These are phyloP conservation scores for Cercopithecus mona DNA, from an alignment of 2,113 vertebrate genomes.

Conservation along the genomic window DNA sequence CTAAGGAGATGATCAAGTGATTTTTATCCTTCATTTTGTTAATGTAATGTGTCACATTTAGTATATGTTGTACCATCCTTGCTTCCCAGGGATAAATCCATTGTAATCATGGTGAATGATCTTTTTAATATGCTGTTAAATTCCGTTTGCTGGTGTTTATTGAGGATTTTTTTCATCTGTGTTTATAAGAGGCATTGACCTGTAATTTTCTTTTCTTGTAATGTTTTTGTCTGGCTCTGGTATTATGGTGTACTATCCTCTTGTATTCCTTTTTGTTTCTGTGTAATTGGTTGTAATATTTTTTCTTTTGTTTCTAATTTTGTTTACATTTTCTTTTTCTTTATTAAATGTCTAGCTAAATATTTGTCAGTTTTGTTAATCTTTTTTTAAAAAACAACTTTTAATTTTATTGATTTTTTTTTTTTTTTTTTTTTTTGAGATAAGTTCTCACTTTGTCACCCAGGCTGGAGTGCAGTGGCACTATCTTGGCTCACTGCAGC, in stretches of 20 bases:
- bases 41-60: background rate
- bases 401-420: background rate
- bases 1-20: background rate
- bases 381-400: background rate
- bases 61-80: background rate
- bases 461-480: too few relatives aligned
- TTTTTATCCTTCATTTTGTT: background rate
- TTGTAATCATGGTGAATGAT: background rate
- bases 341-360: background rate
- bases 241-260: background rate
- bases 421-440: background rate
- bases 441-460: too few relatives aligned
- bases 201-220: background rate
- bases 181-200: background rate
- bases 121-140: background rate
- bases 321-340: background rate
- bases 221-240: background rate
- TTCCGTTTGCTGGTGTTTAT: background rate
- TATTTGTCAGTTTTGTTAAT: background rate
- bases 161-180: background rate
- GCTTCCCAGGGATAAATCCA: background rate
- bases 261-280: background rate
- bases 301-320: background rate
- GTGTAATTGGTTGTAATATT: background rate
- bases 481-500: too few relatives aligned